phyloP scores from a whole-genome alignment of 2,888 invertebrate genomes.

The Catocala nupta region DNA sequence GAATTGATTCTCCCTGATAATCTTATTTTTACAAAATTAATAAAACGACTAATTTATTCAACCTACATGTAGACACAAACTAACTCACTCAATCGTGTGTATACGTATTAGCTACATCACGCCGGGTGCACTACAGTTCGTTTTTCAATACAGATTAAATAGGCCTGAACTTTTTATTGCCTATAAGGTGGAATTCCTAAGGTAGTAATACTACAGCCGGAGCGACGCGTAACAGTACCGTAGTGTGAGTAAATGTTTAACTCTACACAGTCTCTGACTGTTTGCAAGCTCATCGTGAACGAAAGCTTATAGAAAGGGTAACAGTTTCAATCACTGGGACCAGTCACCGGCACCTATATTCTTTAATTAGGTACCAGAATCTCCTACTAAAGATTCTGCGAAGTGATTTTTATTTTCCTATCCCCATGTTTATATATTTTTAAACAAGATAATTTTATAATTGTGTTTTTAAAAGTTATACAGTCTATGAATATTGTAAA shows the following conservation, averaged over 20 bases:
- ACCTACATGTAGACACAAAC: no score
- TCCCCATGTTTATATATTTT: conserved; percentile 4
- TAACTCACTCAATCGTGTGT: no score
- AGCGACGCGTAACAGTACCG: conserved; percentile 18
- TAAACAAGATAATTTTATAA: neutral
- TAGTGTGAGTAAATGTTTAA: conserved; percentile 31
- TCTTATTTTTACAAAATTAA: no score
- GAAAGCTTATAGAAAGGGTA: conserved; percentile 3
- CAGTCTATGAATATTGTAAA: neutral
- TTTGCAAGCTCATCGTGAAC: conserved; percentile 28
- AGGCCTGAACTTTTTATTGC: conserved; percentile 14
- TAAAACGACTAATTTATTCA: no score
- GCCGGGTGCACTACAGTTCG: neutral
- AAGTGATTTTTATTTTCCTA: conserved; percentile 21
- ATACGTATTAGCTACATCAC: no score
- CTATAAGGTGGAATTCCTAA: conserved; percentile 9
- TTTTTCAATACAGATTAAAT: conserved; percentile 8
- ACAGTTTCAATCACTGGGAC: conserved; percentile 13
- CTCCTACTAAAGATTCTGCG: conserved; percentile 17
- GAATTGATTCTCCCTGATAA: no score
- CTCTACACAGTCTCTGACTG: conserved; percentile 23
- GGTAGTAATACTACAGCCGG: conserved; percentile 1
- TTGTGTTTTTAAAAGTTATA: neutral
- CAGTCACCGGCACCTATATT: conserved; percentile 24
- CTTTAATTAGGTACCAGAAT: conserved; percentile 26